Evolutionary conservation across 92 coral and sea anemone genomes (phyloP), one percentile per base, ranked within the genome.

Genomic region (Pocillopora grandis): DNA sequence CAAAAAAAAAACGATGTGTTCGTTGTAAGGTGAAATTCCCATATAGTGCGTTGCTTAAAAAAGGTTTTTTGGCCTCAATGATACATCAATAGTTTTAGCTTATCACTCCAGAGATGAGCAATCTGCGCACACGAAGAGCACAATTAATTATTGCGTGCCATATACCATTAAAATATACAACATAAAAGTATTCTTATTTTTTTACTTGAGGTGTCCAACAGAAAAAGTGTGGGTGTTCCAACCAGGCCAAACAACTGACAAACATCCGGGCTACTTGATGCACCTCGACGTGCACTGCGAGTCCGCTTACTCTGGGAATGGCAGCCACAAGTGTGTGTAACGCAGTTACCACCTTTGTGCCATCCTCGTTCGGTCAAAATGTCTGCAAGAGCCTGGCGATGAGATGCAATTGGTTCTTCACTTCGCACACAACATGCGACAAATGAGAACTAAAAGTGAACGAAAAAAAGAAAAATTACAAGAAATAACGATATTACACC

Each of bases 201-300:
- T 80, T 88, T 71, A 96, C 98, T 98, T 42, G 93, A 90, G 31
- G 75, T 84, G 70, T 94, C 80, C 75, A 93, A 87, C 60, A 94
- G 80, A 60, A 96, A 77, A 37, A 96, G 80, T 57, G 98, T 96
- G 12, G 98, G 98, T 57, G 92, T 96, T 62, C 98, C 98, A 59
- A 89, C 95, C 81, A 96, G 78, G 57, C 94, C 93, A 73, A 89
- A 94, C 87, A 91, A 73, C 86, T 90, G 95, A 77, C 92, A 75
- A 57, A 89, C 93, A 84, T 88, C 91, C 71, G 84, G 66, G 62
- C 79, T 87, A 70, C 66, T 81, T 18, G 74, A 60, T 70, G 91
- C 93, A 18, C 83, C 91, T 49, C 86, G 86, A 17, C 91, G 91
- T 18, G 86, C 62, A 14, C 88, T 31, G 36, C 76, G 86, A 33